A percentile compares a stretch with the other conserved stretches of the same genome.
These are phyloP conservation scores for Cariama cristata DNA, from an alignment of 2,113 vertebrate species.

Conservation along the genomic window DNA sequence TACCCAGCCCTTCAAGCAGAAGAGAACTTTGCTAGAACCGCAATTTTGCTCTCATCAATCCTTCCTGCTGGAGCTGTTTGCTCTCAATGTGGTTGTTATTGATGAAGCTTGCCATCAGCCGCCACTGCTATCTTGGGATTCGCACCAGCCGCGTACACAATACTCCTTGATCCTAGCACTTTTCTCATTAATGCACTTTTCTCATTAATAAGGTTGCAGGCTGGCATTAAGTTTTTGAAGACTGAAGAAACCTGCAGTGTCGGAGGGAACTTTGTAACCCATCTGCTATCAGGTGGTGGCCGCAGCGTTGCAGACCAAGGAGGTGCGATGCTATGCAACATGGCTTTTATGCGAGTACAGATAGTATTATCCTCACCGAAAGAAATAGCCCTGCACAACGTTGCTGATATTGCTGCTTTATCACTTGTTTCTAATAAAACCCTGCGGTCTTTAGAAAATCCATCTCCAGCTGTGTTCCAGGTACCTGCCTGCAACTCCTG, in stretches of 20 bases:
- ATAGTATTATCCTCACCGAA: background rate
- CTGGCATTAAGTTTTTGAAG: background rate
- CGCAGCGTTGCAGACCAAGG: background rate
- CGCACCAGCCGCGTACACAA: background rate
- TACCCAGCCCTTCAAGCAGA: background rate
- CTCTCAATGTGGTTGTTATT: background rate
- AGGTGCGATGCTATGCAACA: too few species aligned
- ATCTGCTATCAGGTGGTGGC: background rate
- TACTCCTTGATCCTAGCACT: background rate
- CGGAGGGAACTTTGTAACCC: background rate
- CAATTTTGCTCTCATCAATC: background rate
- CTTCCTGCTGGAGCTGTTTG: background rate
- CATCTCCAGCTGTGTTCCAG: background rate
- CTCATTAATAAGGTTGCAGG: accelerated
- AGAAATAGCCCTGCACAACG: background rate
- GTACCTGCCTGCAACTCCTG: background rate
- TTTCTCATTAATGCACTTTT: background rate
- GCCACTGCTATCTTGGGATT: background rate
- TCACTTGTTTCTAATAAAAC: background rate
- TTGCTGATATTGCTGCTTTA: background rate
- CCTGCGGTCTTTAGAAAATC: background rate
- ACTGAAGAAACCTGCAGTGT: background rate
- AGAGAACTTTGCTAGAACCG: background rate
- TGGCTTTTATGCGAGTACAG: background rate
- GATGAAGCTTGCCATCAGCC: background rate